Base-by-base conservation (phyloP, 2,888 invertebrate genomes). In the Catocala nupta region DNA sequence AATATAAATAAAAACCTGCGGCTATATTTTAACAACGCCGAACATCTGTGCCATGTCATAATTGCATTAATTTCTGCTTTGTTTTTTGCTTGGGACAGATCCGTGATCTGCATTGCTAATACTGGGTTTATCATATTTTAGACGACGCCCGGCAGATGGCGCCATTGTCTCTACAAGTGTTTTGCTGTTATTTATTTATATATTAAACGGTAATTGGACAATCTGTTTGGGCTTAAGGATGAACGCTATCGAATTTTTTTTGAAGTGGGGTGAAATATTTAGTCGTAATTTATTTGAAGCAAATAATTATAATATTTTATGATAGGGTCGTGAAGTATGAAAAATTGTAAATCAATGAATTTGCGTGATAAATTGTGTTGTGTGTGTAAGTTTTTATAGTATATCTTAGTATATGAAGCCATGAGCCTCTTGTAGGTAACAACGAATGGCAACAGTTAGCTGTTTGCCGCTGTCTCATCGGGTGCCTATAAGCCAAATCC, bases 81-180 rank as follows among this genome's bases (percentile, higher is more conserved):
- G 81, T 79, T 84, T 82, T 83, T 82, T 78, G 67, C 55, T 63
- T 71, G 69, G 78, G 78, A 78, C 75, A 70, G 70, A 64, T 65
- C 63, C 73, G 70, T 65, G 70, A 82, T 84, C 79, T 81, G 84
- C 81, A 84, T 77, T 84, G 82, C 84, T 82, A 84, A 84, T 84
- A 48, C 44, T 57, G 53, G 61, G 75, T 73, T 78, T 80, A 80
- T 80, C 78, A 80, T 80, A 78, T 71, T 74, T 64, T 61, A 63
- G 51, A 42, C 56, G 63, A 65, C 67, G 63, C 51, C 56, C 55
- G 49, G 62, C 84, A 84, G 83, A 82, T 81, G 84, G 65, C 75
- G 75, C 66, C 71, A 53, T 79, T 80, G 84, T 81, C 71, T 59
- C 58, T 67, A 67, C 74, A 48, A 73, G 70, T 75, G 73, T 70